phyloP scores from a whole-genome alignment of 2,113 vertebrate species.

The Zosterops japonicus region DNA sequence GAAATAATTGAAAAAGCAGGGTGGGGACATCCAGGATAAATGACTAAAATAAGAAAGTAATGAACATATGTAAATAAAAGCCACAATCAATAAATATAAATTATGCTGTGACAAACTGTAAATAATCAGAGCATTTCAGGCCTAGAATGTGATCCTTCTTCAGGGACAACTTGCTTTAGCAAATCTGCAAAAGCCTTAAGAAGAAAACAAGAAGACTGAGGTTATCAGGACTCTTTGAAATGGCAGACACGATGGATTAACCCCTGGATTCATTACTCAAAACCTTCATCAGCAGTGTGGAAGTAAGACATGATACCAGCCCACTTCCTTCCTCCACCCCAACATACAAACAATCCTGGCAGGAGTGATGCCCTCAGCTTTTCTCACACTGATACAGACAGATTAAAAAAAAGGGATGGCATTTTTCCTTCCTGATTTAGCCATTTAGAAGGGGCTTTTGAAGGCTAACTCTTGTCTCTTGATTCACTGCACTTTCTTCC shows the following conservation, averaged over 20 bases:
- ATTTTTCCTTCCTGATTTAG: background rate
- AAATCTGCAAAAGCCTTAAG: background rate
- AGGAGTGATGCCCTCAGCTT: background rate
- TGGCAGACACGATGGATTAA: conserved; percentile 8
- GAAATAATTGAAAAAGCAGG: conserved; percentile 55
- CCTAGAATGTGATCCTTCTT: conserved; percentile 46
- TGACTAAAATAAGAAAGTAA: conserved; percentile 54
- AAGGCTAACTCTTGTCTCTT: background rate
- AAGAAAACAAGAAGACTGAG: background rate
- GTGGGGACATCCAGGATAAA: conserved; percentile 29
- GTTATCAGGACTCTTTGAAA: background rate
- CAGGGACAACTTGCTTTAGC: conserved; percentile 7
- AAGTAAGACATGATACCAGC: background rate
- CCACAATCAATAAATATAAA: conserved; percentile 64
- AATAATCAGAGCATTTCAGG: conserved; percentile 55
- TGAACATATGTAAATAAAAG: conserved; percentile 61
- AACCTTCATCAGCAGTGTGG: background rate
- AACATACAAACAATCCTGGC: background rate
- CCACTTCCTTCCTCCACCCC: background rate
- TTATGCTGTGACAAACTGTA: conserved; percentile 36
- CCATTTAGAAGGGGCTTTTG: background rate
- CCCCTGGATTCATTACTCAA: conserved; percentile 2
- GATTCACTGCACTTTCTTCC: background rate
- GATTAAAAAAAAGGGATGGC: background rate
- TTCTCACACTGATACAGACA: background rate